Base-by-base conservation (phyloP, 1,140 invertebrate genomes). In the Brachionus calyciflorus region DNA sequence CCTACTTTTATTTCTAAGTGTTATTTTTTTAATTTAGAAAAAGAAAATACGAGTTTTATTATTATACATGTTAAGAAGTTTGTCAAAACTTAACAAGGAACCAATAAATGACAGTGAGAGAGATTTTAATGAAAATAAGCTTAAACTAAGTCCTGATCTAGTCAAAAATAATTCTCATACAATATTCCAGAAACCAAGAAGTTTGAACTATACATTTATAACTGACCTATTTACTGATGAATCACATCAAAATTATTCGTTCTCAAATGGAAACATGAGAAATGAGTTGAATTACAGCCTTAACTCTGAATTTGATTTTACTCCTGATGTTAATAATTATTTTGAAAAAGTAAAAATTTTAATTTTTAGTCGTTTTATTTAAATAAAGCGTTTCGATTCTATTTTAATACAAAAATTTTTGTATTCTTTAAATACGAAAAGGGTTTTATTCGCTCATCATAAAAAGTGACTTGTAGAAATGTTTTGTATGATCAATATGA, bases 171-270 rank as follows among this genome's bases (percentile, higher is more conserved):
- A 26, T 41, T 17, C 44, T 1, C 33, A 21, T 33, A 9, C 28
- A 12, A 9, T 73, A 6, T 19, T 21, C 1, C 46, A 49, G 37
- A 49, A 37, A 30, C 69, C 69, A 4, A 28, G 69, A 9, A 51
- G 69, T 30, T 19, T 73, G 3, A 73, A 37, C 17, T 73, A 51
- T 30, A 40, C 46, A 10, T 73, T 73, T 73, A 21, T 73, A 12
- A 73, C 69, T 14, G 69, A 73, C 10, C 69, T 73, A 14, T 73
- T 73, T 37, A 44, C 6, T 3, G 60, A 65, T 65, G 40, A 41
- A 9, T 65, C 30, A 19, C 17, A 65, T 26, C 44, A 9, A 44
- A 24, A 41, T 37, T 21, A 21, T 21, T 44, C 19, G n/a, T 24
- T 10, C 28, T 65, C 9, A 21, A 65, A 65, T 14, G 41, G 19